Evolutionary conservation across 2,797 vertebrate genomes (phyloP).

Genomic region (Melanotaenia trifasciata): DNA sequence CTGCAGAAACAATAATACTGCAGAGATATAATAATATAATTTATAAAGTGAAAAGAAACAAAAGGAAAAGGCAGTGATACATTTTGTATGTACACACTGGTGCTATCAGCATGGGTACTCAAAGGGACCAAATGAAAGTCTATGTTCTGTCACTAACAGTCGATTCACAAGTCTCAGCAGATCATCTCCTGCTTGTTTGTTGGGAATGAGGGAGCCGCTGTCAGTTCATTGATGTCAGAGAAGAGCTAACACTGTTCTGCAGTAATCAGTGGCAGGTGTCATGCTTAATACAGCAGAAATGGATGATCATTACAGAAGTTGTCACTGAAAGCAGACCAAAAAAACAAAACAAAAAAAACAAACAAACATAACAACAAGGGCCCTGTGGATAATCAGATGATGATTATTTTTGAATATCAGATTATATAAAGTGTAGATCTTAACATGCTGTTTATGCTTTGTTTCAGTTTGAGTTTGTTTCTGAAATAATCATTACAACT

Average conservation of each 20-base stretch:
- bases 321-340: conserved; percentile 30
- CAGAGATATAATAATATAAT: too few species aligned
- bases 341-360: neutral
- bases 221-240: conserved; percentile 53
- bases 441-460: conserved; percentile 2
- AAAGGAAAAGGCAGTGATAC: neutral
- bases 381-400: conserved; percentile 16
- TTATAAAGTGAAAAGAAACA: too few species aligned
- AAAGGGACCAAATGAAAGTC: conserved; percentile 15
- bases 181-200: conserved; percentile 46
- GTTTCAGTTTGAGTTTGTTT: conserved; percentile 11
- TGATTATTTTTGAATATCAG: conserved; percentile 12
- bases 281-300: conserved; percentile 30
- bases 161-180: conserved; percentile 31
- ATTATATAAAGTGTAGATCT: neutral
- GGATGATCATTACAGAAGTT: conserved; percentile 40
- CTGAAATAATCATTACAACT: neutral
- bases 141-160: conserved; percentile 36
- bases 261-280: conserved; percentile 44
- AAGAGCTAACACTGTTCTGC: conserved; percentile 33
- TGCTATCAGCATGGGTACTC: conserved; percentile 25
- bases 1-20: too few species aligned
- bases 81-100: neutral
- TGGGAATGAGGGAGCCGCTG: conserved; percentile 34
- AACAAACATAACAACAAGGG: conserved; percentile 15